phyloP scores from a whole-genome alignment of 1,140 invertebrate species.

The Musca vetustissima region DNA sequence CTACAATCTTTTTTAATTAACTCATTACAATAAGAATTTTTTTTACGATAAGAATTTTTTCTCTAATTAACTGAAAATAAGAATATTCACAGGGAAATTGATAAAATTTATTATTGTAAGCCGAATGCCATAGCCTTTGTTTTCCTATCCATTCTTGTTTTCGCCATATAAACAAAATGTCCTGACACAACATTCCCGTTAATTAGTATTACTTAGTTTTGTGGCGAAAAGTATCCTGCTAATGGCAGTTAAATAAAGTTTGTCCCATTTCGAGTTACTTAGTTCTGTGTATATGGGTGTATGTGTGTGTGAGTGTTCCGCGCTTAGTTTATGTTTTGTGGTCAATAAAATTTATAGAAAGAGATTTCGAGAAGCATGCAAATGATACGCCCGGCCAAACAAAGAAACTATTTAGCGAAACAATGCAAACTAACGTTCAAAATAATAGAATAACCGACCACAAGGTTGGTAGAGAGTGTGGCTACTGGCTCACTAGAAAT shows the following conservation, averaged over 20 bases:
- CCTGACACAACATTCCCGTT: neutral
- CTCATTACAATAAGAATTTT: no score
- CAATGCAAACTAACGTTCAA: no score
- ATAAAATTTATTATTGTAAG: conserved; percentile 14
- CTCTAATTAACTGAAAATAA: no score
- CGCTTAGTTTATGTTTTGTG: conserved; percentile 3
- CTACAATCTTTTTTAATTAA: no score
- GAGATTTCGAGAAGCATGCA: no score
- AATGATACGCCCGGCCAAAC: no score
- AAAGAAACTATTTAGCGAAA: no score
- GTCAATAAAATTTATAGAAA: conserved; percentile 13
- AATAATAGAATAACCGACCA: no score
- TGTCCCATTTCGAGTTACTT: neutral
- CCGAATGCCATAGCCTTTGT: neutral
- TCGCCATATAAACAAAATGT: neutral
- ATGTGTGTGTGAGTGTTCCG: neutral
- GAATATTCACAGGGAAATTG: neutral
- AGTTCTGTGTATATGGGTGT: neutral
- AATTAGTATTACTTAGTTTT: conserved; percentile 4
- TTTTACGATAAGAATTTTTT: no score
- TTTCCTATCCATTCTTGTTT: no score
- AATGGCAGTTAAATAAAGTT: conserved; percentile 19
- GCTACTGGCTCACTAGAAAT: no score
- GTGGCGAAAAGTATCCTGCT: conserved; percentile 8
- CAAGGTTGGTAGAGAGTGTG: no score